Conservation (phyloP, 2,113 vertebrate species). For the Panthera leo region DNA sequence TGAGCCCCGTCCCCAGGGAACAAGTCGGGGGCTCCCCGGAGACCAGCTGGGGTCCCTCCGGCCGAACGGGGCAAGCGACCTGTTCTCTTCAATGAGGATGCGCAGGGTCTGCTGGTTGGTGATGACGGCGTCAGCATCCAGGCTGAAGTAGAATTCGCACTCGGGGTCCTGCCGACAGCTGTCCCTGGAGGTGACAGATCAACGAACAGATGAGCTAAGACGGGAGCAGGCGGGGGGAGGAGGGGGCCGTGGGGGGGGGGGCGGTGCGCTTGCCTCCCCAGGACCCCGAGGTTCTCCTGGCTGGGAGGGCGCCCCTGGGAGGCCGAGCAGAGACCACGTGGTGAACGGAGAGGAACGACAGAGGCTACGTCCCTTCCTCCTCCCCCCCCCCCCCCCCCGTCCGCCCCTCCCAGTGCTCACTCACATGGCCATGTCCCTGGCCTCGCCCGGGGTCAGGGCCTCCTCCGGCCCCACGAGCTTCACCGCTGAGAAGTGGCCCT, state of each 20-base stretch:
- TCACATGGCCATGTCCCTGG: slow-evolving; percentile 89
- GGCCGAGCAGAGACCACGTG: background rate
- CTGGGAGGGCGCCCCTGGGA: background rate
- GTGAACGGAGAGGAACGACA: background rate
- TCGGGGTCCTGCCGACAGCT: slow-evolving; percentile 82
- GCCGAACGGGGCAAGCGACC: slow-evolving; percentile 62
- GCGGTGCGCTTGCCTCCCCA: background rate
- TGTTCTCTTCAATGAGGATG: slow-evolving; percentile 87
- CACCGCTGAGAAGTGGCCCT: slow-evolving; percentile 78
- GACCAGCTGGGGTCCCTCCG: background rate
- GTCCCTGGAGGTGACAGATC: slow-evolving; percentile 79
- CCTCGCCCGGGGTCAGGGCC: slow-evolving; percentile 83
- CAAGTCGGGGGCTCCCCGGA: background rate
- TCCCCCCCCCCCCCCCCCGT: fast-evolving
- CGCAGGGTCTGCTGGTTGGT: slow-evolving; percentile 83
- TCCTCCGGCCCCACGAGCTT: slow-evolving; percentile 88
- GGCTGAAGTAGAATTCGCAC: slow-evolving; percentile 88
- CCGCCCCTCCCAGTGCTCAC: background rate
- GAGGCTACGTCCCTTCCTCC: background rate
- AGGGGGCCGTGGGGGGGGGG: no score
- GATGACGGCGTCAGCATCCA: slow-evolving; percentile 86
- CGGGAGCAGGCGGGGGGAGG: fast-evolving
- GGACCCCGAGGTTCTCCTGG: background rate
- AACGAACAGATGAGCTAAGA: background rate
- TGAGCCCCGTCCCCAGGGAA: background rate